phyloP scores from a whole-genome alignment of 2,113 vertebrate genomes.

The Tricholaema leucomelas region DNA sequence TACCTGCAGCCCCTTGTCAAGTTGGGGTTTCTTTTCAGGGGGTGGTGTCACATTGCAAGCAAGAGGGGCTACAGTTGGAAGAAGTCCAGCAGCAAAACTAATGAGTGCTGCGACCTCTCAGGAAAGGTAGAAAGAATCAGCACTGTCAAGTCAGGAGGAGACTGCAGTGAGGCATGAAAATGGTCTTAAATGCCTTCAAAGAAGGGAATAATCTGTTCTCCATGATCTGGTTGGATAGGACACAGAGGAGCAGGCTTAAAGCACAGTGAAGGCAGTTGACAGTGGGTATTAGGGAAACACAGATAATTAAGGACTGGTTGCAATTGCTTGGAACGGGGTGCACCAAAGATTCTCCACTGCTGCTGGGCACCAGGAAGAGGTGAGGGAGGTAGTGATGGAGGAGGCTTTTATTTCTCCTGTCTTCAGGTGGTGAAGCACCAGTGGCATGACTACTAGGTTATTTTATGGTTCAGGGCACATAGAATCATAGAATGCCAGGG shows the following conservation, averaged over 20 bases:
- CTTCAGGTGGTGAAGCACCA: accelerated
- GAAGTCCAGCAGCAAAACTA: background rate
- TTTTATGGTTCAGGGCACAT: no score
- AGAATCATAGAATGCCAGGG: no score
- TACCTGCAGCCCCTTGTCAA: background rate
- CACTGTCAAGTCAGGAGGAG: background rate
- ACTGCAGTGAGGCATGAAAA: constrained; percentile 29
- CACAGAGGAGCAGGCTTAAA: background rate
- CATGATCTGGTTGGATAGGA: background rate
- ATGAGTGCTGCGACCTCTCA: background rate
- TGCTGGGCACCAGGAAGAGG: background rate
- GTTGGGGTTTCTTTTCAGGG: background rate
- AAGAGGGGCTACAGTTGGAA: background rate
- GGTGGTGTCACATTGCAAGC: background rate
- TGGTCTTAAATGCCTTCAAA: background rate
- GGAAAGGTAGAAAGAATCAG: background rate
- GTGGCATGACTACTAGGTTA: no score
- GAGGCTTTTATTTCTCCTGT: background rate
- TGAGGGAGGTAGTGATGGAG: background rate
- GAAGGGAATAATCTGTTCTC: constrained; percentile 14
- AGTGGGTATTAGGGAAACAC: background rate
- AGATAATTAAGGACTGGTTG: background rate
- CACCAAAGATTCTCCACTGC: background rate
- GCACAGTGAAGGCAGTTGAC: accelerated
- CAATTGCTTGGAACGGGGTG: background rate